These are phyloP conservation scores for Aplidium turbinatum DNA, from an alignment of 23 tunicate species.

Conservation along the genomic window DNA sequence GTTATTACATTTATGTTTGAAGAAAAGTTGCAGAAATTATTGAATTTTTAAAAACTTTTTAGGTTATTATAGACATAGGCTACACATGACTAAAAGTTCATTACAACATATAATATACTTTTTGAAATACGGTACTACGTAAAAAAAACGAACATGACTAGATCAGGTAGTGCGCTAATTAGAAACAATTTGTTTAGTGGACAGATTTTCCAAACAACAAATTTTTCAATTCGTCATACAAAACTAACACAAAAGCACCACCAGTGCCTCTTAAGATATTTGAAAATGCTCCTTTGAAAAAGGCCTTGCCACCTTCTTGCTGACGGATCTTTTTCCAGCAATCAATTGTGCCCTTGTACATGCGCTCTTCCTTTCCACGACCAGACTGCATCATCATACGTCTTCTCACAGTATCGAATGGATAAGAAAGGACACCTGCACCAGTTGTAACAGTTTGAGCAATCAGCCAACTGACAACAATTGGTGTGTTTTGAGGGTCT, in stretches of 20 bases:
- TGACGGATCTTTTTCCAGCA: slow-evolving; percentile 66
- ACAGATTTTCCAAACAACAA: slow-evolving; percentile 63
- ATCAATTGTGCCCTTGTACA: slow-evolving; percentile 82
- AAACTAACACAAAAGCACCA: slow-evolving; percentile 61
- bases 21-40: too few species aligned
- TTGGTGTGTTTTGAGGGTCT: slow-evolving; percentile 64
- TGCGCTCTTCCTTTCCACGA: slow-evolving; percentile 58
- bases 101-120: too few species aligned
- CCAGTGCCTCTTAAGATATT: slow-evolving; percentile 76
- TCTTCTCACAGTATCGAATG: slow-evolving; percentile 83
- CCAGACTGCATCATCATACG: slow-evolving; percentile 94
- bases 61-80: too few species aligned
- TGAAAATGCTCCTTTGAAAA: slow-evolving; percentile 90
- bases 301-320: slow-evolving; percentile 64
- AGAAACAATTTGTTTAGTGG: too few species aligned
- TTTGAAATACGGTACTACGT: too few species aligned
- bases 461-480: slow-evolving; percentile 64
- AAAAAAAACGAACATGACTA: too few species aligned
- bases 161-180: too few species aligned
- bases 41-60: too few species aligned
- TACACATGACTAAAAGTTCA: too few species aligned
- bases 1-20: too few species aligned
- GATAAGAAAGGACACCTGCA: slow-evolving; percentile 83
- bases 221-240: slow-evolving; percentile 58
- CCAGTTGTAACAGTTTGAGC: slow-evolving; percentile 88